Percentiles rank a stretch among this genome's conserved stretches.
Conservation (phyloP, 23 tunicate genomes). For the Pegea sp. region DNA sequence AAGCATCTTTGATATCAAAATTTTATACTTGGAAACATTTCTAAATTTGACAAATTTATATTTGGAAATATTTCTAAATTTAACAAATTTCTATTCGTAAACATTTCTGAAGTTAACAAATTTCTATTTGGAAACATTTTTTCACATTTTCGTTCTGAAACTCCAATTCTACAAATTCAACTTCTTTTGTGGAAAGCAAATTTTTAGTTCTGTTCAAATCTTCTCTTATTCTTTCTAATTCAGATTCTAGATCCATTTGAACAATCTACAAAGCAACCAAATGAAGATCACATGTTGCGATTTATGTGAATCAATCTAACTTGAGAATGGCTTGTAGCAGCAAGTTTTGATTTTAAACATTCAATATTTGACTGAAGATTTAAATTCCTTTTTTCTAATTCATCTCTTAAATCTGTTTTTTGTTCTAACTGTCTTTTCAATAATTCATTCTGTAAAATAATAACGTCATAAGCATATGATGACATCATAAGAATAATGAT, state of each 20-base stretch:
- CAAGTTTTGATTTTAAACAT: background rate
- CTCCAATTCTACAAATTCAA: slow-evolving; percentile 53
- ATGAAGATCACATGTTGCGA: slow-evolving; percentile 1
- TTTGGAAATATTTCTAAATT: too few relatives aligned
- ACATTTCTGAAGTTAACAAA: background rate
- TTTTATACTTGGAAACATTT: too few relatives aligned
- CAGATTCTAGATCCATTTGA: slow-evolving; percentile 77
- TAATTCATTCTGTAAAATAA: too few relatives aligned
- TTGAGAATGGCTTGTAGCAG: too few relatives aligned
- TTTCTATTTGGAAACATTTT: background rate
- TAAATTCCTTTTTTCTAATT: background rate
- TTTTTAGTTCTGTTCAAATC: slow-evolving; percentile 42
- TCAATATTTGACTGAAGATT: background rate
- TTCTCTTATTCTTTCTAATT: slow-evolving; percentile 57
- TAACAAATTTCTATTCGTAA: too few relatives aligned
- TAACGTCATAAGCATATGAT: too few relatives aligned
- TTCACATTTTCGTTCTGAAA: slow-evolving; percentile 48
- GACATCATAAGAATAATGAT: background rate
- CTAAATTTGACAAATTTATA: too few relatives aligned
- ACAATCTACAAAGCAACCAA: slow-evolving; percentile 14
- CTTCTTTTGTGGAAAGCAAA: slow-evolving; percentile 15
- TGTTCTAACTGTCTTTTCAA: too few relatives aligned
- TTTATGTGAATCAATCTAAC: too few relatives aligned
- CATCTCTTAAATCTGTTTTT: background rate
- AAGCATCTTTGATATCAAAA: too few relatives aligned